Base-by-base conservation (phyloP, 2,888 invertebrate species). In the Tetranychus truncatus region DNA sequence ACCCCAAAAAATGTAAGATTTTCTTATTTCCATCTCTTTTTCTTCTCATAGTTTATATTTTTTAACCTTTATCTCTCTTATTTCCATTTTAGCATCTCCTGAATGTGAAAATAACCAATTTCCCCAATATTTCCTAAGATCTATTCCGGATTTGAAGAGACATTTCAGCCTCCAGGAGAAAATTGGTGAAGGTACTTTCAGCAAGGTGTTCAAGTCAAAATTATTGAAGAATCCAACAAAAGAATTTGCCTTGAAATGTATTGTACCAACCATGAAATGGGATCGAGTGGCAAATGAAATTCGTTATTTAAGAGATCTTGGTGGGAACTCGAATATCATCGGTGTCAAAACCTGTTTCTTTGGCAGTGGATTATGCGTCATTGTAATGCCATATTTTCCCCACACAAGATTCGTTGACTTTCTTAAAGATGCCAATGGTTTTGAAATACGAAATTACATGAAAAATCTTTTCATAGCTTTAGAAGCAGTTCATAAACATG, bases 311-410 rank as follows among this genome's bases (percentile, higher is more conserved):
- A 34, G 76, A 65, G 76, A 78, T 86, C 86, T 77, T 83, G 91
- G 92, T 2, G 93, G 92, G 24, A 85, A 85, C 76, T 87, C 90
- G 81, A 88, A 93, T 85, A 89, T 93, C 20, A 90, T 90, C 79
- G 90, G 90, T 74, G 87, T 92, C 76, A 88, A 90, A 78, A 84
- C 90, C 78, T 91, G 91, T 81, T 84, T 92, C 73, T 86, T 92
- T 74, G 86, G 88, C 80, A 85, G 87, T 77, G 91, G 91, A 80
- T 89, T 90, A 76, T 88, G 92, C 77, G 90, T 90, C 74, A 90
- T 94, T 82, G 87, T 92, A 73, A 92, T 93, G 93, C 92, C 92
- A 4, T 92, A 89, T 81, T 88, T 92, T 85, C 88, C 88, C 78
- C 92, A 93, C 82, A 88, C 88, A 80, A 88, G 87, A 80, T 92